phyloP scores from a whole-genome alignment of 2,113 vertebrate species.

The Megalops atlanticus region DNA sequence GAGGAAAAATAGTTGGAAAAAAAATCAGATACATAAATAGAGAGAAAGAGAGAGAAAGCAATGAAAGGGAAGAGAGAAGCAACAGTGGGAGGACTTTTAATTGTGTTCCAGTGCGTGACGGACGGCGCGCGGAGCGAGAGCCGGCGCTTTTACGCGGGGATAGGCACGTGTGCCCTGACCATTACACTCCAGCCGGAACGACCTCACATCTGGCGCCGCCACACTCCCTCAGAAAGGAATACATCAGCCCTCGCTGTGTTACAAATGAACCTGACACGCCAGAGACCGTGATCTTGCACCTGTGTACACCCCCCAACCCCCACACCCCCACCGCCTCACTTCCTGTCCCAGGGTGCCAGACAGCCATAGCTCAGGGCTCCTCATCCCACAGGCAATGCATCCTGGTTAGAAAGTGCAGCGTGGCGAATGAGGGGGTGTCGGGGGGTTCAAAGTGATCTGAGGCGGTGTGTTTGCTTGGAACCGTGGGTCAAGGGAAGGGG shows the following conservation, averaged over 20 bases:
- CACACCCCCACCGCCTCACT: conserved; percentile 43
- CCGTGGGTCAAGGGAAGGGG: not conserved
- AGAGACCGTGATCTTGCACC: conserved; percentile 65
- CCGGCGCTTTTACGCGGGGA: not conserved
- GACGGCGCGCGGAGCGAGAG: not conserved
- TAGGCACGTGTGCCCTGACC: not conserved
- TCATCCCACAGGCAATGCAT: conserved; percentile 37
- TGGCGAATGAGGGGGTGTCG: not conserved
- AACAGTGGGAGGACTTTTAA: not conserved
- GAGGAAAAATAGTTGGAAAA: no score
- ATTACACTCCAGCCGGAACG: conserved; percentile 55
- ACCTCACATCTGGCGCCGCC: conserved; percentile 69
- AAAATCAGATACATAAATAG: not conserved
- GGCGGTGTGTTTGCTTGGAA: not conserved
- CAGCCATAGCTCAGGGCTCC: conserved; percentile 54
- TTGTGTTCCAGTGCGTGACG: not conserved
- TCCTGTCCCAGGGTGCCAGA: no score
- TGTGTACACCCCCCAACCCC: conserved; percentile 64
- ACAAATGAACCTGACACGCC: conserved; percentile 71
- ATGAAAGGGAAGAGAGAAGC: not conserved
- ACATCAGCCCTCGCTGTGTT: conserved; percentile 68
- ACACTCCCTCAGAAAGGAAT: conserved; percentile 62
- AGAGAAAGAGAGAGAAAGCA: not conserved
- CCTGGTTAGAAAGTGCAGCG: not conserved
- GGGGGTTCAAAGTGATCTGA: not conserved